A percentile compares a stretch with the other conserved stretches of the same genome.
Conservation (phyloP, 1,140 invertebrate species). For the Neelides sp. region DNA sequence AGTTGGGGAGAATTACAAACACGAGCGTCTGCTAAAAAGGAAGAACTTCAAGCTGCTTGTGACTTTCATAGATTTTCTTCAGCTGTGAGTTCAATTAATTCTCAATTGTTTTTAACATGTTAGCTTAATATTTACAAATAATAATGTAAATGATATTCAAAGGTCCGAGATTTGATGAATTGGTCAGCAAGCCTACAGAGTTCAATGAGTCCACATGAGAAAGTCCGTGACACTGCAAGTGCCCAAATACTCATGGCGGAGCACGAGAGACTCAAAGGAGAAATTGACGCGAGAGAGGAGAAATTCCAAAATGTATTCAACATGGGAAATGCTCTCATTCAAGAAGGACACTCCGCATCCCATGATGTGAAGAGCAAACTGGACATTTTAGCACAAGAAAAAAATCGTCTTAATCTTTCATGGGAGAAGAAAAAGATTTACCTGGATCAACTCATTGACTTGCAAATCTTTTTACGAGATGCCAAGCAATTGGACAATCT, state of each 20-base stretch:
- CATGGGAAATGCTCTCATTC: slow-evolving; percentile 68
- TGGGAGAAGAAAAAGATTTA: slow-evolving; percentile 84
- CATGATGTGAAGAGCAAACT: slow-evolving; percentile 60
- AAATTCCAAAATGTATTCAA: slow-evolving; percentile 67
- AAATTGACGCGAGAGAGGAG: slow-evolving; percentile 86
- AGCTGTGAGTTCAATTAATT: slow-evolving; percentile 39
- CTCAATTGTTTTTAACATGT: slow-evolving; percentile 16
- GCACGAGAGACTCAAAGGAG: slow-evolving; percentile 80
- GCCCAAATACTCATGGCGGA: slow-evolving; percentile 77
- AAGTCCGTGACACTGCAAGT: slow-evolving; percentile 68
- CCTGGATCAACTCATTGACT: slow-evolving; percentile 84
- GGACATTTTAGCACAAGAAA: slow-evolving; percentile 51
- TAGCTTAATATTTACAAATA: slow-evolving; percentile 14
- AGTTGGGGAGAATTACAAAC: slow-evolving; percentile 80
- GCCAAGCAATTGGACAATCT: slow-evolving; percentile 84
- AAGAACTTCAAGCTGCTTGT: slow-evolving; percentile 70
- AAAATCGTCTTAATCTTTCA: slow-evolving; percentile 61
- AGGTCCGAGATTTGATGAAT: slow-evolving; percentile 75
- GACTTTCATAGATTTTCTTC: slow-evolving; percentile 79
- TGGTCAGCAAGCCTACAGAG: slow-evolving; percentile 71
- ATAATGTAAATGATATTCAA: slow-evolving; percentile 14
- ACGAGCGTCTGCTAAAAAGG: slow-evolving; percentile 58
- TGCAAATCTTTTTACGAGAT: slow-evolving; percentile 88
- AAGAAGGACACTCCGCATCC: slow-evolving; percentile 51
- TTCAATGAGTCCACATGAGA: slow-evolving; percentile 67